These are phyloP conservation scores for Copidosoma floridanum DNA, from an alignment of 1,140 invertebrate species.

Conservation along the genomic window DNA sequence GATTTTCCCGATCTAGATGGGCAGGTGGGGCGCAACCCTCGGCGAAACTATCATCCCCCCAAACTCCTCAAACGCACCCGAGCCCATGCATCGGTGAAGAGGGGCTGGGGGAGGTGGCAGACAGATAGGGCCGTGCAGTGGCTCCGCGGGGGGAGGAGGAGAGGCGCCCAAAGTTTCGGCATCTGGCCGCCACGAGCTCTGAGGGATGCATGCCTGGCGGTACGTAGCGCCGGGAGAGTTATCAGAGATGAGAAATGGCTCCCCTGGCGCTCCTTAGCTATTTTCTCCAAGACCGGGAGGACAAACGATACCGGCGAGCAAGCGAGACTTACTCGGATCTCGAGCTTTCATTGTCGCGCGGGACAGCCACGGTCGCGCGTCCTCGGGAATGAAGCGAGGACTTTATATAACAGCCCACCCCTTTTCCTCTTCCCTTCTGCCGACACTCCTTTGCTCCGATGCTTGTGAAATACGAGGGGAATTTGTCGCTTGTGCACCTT, in stretches of 20 bases:
- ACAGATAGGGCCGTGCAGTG: neutral
- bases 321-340: neutral
- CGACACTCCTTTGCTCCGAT: no score
- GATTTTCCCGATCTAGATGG: no score
- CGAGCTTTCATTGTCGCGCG: neutral
- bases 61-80: no score
- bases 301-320: neutral
- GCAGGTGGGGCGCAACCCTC: no score
- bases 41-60: no score
- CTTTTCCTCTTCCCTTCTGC: no score
- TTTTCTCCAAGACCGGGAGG: constrained; percentile 29
- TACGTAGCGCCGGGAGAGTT: constrained; percentile 34
- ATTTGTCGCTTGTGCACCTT: no score
- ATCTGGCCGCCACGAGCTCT: neutral
- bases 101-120: no score
- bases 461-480: no score
- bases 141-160: neutral
- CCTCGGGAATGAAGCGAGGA: no score
- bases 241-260: constrained; percentile 49
- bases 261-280: constrained; percentile 44
- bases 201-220: constrained; percentile 2
- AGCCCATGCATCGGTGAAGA: no score
- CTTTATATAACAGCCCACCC: no score
- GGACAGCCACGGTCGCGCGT: neutral
- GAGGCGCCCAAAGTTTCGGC: constrained; percentile 18